A percentile compares a stretch with the other conserved stretches of the same genome.
Evolutionary conservation across 2,113 vertebrate genomes (phyloP).

Genomic region (Chaenocephalus aceratus): DNA sequence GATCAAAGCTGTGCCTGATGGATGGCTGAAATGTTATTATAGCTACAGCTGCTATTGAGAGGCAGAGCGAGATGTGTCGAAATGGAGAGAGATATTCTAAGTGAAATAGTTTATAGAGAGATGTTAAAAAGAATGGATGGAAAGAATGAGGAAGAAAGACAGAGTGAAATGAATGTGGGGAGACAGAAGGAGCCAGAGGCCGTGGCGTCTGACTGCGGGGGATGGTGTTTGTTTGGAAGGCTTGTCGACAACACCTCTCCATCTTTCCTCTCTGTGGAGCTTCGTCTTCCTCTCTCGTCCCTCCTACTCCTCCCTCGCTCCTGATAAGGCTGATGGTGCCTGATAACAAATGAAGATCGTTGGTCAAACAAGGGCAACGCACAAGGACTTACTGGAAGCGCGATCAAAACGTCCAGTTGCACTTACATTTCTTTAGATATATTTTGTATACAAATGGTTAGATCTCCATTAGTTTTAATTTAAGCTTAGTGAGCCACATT

Average conservation of each 20-base stretch:
- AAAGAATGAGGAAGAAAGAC: background rate
- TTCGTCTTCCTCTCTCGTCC: background rate
- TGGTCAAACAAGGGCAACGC: conserved; percentile 54
- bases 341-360: conserved; percentile 55
- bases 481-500: background rate
- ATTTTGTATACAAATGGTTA: background rate
- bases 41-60: conserved; percentile 60
- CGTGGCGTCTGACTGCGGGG: conserved; percentile 38
- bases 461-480: background rate
- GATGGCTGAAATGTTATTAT: conserved; percentile 75
- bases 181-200: conserved; percentile 17
- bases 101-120: background rate
- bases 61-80: conserved; percentile 32
- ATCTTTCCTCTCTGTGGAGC: conserved; percentile 33
- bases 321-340: conserved; percentile 73
- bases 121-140: background rate
- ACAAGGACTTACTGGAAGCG: conserved; percentile 51
- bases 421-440: too few relatives aligned
- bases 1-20: conserved; percentile 77
- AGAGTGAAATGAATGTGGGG: background rate
- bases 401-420: conserved; percentile 6
- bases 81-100: conserved; percentile 17
- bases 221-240: conserved; percentile 42
- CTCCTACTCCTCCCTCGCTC: conserved; percentile 31
- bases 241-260: conserved; percentile 62